Evolutionary conservation across 2,797 vertebrate species (phyloP), one percentile per base, ranked within the genome.

Genomic region (Otus scops): DNA sequence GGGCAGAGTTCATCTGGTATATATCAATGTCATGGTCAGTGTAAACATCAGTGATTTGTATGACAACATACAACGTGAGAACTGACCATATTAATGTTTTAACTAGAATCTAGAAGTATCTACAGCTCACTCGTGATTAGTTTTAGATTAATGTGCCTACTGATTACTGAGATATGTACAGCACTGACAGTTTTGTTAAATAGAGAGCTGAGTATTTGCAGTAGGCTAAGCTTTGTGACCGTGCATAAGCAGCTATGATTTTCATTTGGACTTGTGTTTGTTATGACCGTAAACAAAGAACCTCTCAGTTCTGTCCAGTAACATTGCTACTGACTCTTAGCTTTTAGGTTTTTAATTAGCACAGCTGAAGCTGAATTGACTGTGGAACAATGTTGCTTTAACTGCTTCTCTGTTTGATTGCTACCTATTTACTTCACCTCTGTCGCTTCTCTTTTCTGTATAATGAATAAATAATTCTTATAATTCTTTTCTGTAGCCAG

Each of bases 151-250:
- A 34, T 12, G 11, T 38, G 32, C 28, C 28, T n/a, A 4, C 48
- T 20, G 17, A 57, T 69, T 43, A 22, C 63, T 22, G 61, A 68
- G 18, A 27, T 16, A 13, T 0, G 0, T 48, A 23, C 0, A 3
- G 36, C 69, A 50, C 38, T n/a, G 24, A 12, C 7, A 30, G 41
- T 21, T 50, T 22, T 56, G 56, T 13, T 75, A 50, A 61, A 30
- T 16, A 50, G 17, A 8, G 41, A 48, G 34, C 23, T 69, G 27
- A 15, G 27, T 36, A 20, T 54, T 19, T 59, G 27, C 19, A 43
- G 8, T 23, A 50, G 32, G 28, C 43, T 81, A 39, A 59, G n/a
- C 57, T 71, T 54, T 82, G 51, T 60, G 64, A 26, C 16, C 32
- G 34, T 26, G 23, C 26, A 26, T 26, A 71, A 60, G 27, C 16